Percentiles rank a stretch among this genome's conserved stretches.
Evolutionary conservation across 2,797 vertebrate species (phyloP).

Genomic region (Dryobates pubescens): DNA sequence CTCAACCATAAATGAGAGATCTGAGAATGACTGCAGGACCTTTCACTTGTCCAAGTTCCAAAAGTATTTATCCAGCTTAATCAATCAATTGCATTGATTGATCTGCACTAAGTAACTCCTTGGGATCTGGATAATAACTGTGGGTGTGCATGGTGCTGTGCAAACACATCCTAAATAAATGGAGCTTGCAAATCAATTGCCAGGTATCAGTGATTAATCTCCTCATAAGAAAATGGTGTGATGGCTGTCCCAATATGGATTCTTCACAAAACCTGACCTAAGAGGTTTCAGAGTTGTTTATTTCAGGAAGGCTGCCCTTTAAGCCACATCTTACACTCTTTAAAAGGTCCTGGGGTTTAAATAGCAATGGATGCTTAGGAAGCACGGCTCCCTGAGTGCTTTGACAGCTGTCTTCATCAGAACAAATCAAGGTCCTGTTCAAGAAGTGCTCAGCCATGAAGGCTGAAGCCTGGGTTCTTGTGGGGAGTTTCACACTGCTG

Average conservation of each 20-base stretch:
- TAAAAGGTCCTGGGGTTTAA: conserved; percentile 47
- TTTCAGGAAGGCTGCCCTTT: conserved; percentile 55
- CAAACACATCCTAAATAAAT: conserved; percentile 50
- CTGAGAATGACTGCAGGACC: not conserved
- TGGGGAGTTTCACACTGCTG: not conserved
- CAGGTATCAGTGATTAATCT: conserved; percentile 26
- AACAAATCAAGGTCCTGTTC: conserved; percentile 10
- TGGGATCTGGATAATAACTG: conserved; percentile 17
- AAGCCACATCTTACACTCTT: conserved; percentile 32
- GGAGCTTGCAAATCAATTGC: conserved; percentile 53
- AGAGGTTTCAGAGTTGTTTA: conserved; percentile 48
- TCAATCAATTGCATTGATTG: conserved; percentile 24
- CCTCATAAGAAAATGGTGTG: conserved; percentile 31
- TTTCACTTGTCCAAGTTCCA: not conserved
- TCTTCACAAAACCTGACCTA: not conserved
- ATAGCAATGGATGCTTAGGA: conserved; percentile 27
- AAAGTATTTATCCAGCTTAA: conserved; percentile 29
- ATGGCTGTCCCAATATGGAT: conserved; percentile 40
- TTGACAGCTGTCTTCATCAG: not conserved
- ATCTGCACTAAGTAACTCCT: conserved; percentile 21
- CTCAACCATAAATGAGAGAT: not conserved
- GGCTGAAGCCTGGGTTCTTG: not conserved
- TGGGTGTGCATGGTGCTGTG: not conserved
- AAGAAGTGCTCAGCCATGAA: not conserved
- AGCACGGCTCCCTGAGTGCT: not conserved